These are phyloP conservation scores for Eidolon helvum DNA, from an alignment of 2,113 vertebrate genomes.

Conservation along the genomic window DNA sequence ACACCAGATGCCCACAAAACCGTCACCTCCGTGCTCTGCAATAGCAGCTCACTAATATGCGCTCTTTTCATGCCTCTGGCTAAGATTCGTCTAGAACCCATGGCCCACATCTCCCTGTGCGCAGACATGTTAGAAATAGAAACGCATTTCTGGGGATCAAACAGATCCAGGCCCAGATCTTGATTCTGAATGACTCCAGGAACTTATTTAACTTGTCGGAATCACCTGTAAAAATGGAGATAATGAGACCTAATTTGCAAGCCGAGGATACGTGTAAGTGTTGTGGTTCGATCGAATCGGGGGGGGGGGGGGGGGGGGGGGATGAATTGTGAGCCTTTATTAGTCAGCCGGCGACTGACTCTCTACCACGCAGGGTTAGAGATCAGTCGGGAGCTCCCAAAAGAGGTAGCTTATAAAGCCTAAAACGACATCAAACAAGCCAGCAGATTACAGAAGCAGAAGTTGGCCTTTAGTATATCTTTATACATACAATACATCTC, in stretches of 20 bases:
- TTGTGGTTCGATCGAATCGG: too few relatives aligned
- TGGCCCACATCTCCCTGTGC: background rate
- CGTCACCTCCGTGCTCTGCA: background rate
- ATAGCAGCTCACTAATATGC: rapidly evolving
- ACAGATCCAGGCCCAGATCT: background rate
- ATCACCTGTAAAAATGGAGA: background rate
- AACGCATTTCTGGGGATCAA: background rate
- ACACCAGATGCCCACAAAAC: background rate
- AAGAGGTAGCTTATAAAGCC: too few relatives aligned
- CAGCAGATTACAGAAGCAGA: too few relatives aligned
- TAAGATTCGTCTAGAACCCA: background rate
- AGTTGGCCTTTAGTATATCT: too few relatives aligned
- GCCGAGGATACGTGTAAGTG: background rate
- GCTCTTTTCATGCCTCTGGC: background rate
- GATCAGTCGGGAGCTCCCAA: too few relatives aligned
- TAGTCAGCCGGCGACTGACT: too few relatives aligned
- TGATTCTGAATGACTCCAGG: background rate
- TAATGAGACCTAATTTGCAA: background rate
- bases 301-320: too few relatives aligned
- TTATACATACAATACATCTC: too few relatives aligned
- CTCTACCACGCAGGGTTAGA: too few relatives aligned
- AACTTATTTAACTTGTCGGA: background rate
- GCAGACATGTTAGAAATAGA: background rate
- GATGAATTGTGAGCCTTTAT: too few relatives aligned
- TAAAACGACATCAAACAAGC: too few relatives aligned